These are phyloP conservation scores for Triplophysa dalaica DNA, from an alignment of 2,113 vertebrate genomes.

Conservation along the genomic window DNA sequence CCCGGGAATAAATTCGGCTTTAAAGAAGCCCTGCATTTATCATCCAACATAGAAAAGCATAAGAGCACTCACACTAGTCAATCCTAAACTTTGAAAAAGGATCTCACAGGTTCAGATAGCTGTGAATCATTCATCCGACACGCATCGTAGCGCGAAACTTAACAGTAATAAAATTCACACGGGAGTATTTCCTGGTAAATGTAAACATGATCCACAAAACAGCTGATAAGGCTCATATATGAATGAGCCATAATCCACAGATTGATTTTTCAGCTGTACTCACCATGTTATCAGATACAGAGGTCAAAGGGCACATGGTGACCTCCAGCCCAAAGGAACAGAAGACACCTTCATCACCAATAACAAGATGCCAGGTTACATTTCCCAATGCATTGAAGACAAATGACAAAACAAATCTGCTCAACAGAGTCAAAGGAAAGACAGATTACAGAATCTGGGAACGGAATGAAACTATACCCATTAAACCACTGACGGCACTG, in stretches of 20 bases:
- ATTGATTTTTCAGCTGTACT: slow-evolving; percentile 14
- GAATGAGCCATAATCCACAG: neutral
- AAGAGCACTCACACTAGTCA: neutral
- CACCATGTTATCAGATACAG: slow-evolving; percentile 38
- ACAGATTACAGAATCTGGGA: slow-evolving; percentile 2
- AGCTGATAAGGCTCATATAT: neutral
- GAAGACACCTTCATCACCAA: neutral
- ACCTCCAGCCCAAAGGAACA: slow-evolving; percentile 2
- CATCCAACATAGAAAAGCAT: slow-evolving; percentile 37
- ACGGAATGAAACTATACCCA: slow-evolving; percentile 45
- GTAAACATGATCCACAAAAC: neutral
- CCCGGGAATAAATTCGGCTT: neutral
- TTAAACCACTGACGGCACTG: slow-evolving; percentile 37
- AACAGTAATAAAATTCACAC: slow-evolving; percentile 5
- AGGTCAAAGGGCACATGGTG: slow-evolving; percentile 44
- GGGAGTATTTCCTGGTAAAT: neutral
- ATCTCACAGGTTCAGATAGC: slow-evolving; percentile 24
- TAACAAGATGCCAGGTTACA: neutral
- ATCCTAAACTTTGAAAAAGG: slow-evolving; percentile 24
- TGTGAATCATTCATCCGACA: neutral
- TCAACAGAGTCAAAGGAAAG: neutral
- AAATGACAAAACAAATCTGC: neutral
- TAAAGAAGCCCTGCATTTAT: slow-evolving; percentile 21
- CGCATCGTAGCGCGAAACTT: neutral
- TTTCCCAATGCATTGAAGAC: neutral